phyloP scores from a whole-genome alignment of 2,113 vertebrate species.

The Cyrtonyx montezumae region DNA sequence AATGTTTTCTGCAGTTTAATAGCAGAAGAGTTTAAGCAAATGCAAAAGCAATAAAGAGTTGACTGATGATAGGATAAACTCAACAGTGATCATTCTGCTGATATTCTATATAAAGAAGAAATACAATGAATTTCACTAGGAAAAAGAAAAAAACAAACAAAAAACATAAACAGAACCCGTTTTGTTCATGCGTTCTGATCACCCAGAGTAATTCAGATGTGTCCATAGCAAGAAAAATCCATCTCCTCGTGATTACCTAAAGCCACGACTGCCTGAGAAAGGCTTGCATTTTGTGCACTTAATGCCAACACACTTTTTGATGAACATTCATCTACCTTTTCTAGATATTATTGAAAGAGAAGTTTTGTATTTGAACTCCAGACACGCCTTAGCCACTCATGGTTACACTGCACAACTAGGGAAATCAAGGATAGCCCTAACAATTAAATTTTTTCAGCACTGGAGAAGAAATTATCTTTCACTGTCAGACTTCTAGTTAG shows the following conservation, averaged over 20 bases:
- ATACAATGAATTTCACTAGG: background rate
- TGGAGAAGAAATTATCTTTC: background rate
- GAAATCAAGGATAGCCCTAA: background rate
- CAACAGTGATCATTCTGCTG: background rate
- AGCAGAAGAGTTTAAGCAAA: background rate
- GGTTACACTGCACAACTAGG: background rate
- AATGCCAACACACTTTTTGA: accelerated
- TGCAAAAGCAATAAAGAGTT: background rate
- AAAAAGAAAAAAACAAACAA: background rate
- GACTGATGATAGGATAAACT: background rate
- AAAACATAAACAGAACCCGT: background rate
- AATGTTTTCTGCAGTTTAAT: background rate
- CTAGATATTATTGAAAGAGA: background rate
- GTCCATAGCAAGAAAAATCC: background rate
- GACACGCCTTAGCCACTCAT: background rate
- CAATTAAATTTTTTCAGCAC: background rate
- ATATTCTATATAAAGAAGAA: background rate
- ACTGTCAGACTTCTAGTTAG: background rate
- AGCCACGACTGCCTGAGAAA: background rate
- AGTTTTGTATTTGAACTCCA: background rate
- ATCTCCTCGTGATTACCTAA: background rate
- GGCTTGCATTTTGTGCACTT: background rate
- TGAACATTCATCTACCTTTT: background rate
- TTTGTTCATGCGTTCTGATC: background rate
- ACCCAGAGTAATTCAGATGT: background rate